Base-by-base conservation (phyloP, 2,888 invertebrate species). In the Himalopsyche kuldschensis region DNA sequence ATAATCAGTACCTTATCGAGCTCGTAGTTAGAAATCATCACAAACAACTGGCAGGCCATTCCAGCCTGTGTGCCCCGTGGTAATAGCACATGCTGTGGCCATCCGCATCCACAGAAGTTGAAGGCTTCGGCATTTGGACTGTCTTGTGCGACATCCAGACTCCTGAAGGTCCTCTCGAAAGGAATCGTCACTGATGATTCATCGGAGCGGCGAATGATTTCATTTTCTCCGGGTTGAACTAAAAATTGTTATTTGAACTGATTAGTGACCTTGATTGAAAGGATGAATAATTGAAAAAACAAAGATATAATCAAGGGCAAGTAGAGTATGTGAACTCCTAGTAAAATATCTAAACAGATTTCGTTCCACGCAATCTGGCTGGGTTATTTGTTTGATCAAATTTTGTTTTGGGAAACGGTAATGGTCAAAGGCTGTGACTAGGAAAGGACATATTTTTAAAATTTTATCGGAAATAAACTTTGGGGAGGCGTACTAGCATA, bases 71-170 rank as follows among this genome's bases (percentile, higher is more conserved):
- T 91, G 0, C 93, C 93, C 85, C 90, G 91, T 0, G 93, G 93
- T 24, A 93, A 89, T 55, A 93, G 90, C 90, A 93, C 91, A 88
- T 93, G 93, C 84, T 93, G 92, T 0, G 93, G 93, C 93, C 93
- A 93, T 41, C 93, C 93, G 87, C 94, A 94, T 79, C 94, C 94
- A 89, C 94, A 94, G 90, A 90, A 93, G 89, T 93, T 93, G 89
- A 92, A 92, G 35, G 89, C 86, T 3, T 90, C 89, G 3, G 85
- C 83, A 80, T 79, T 86, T 85, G 82, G 69, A 48, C 78, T 82
- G 89, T 89, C 41, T 46, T 84, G 78, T 3, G 85, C 86, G 0
- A 63, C 79, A 4, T 91, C 90, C 79, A 93, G 88, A 87, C 92
- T 91, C 75, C 93, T 90, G 91, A 94, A 94, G 1, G 93, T 93